Base-by-base conservation (phyloP, 2,888 invertebrate species). In the Pycnomerus fuliginosus region DNA sequence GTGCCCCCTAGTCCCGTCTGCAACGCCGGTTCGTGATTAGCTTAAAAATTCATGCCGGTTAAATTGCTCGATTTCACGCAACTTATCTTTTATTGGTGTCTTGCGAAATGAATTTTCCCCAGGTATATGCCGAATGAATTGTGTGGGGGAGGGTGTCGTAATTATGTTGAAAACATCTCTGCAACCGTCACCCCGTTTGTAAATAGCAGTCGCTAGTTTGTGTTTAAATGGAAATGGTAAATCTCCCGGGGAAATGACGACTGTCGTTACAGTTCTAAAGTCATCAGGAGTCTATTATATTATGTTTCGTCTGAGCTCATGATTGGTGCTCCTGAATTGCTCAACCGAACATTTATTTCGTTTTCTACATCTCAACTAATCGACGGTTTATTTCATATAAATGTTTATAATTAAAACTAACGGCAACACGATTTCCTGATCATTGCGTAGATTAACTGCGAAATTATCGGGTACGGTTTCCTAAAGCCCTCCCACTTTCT, bases 31-130 rank as follows among this genome's bases (percentile, higher is more conserved):
- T 37, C 43, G 37, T 53, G 52, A 50, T 48, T 35, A 24, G 39
- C 30, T 53, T 51, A 52, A 51, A 55, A 55, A 55, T 51, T 44
- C 44, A 43, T 24, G 36, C 14, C 44, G 25, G 31, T 50, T 48
- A 51, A 50, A 55, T 39, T 44, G 49, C 45, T 35, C 14, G 22
- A 22, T 38, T 41, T 30, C 52, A 55, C 48, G 52, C 52, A 44
- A 52, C 35, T 48, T 30, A 38, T 43, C 39, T 35, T 40, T 33
- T 38, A 32, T 25, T 20, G 13, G n/a, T n/a, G n/a, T n/a, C n/a
- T n/a, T n/a, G n/a, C n/a, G n/a, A n/a, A n/a, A n/a, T n/a, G n/a
- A n/a, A n/a, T n/a, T n/a, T n/a, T n/a, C n/a, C n/a, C n/a, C n/a
- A n/a, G n/a, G n/a, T n/a, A n/a, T n/a, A n/a, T n/a, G n/a, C n/a